Evolutionary conservation across 2,888 invertebrate genomes (phyloP).

Genomic region (Margaritifera margaritifera): DNA sequence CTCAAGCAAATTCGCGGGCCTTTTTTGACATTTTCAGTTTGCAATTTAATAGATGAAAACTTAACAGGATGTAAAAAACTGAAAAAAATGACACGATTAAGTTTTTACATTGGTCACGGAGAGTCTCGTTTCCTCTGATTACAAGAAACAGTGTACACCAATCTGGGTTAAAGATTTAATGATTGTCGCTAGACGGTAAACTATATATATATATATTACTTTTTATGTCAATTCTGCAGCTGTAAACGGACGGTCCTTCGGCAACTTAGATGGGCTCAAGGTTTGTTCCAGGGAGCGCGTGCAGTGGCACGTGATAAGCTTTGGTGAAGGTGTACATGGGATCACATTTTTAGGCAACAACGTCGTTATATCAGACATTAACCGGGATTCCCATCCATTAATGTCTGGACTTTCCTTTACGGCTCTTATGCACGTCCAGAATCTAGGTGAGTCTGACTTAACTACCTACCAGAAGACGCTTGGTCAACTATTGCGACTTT

Average conservation of each 20-base stretch:
- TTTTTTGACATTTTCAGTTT: too few relatives aligned
- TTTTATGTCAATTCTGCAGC: constrained; percentile 23
- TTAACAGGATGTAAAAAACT: too few relatives aligned
- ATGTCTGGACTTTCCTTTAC: constrained; percentile 31
- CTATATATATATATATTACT: not conserved
- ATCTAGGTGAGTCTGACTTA: constrained; percentile 26
- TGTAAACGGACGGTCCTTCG: constrained; percentile 44
- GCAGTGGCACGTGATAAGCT: constrained; percentile 43
- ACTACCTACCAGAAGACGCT: too few relatives aligned
- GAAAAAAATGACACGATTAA: too few relatives aligned
- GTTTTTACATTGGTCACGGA: too few relatives aligned
- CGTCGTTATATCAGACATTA: constrained; percentile 26
- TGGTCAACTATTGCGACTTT: too few relatives aligned
- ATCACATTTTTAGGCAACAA: constrained; percentile 48
- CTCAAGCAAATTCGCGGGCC: too few relatives aligned
- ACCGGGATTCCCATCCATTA: constrained; percentile 31
- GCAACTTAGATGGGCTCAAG: constrained; percentile 39
- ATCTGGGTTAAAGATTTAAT: too few relatives aligned
- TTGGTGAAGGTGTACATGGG: constrained; percentile 43
- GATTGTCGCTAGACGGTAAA: too few relatives aligned
- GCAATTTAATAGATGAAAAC: too few relatives aligned
- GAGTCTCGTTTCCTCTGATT: too few relatives aligned
- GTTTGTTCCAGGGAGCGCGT: constrained; percentile 41
- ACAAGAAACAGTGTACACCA: too few relatives aligned
- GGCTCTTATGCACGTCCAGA: constrained; percentile 38